Evolutionary conservation across 2,113 vertebrate genomes (phyloP).

Genomic region (Hypomesus transpacificus): DNA sequence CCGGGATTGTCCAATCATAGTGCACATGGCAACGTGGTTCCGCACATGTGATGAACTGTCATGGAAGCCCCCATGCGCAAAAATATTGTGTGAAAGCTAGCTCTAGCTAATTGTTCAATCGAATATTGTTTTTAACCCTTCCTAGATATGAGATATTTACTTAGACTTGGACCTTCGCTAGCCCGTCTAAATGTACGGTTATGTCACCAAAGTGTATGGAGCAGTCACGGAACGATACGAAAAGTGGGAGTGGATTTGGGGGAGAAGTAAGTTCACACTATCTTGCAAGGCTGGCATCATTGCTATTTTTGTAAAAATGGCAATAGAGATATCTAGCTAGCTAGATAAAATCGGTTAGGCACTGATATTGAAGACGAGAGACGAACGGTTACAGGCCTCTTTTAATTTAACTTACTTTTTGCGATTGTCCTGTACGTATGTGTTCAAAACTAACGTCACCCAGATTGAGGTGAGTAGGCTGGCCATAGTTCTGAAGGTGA

Average conservation of each 20-base stretch:
- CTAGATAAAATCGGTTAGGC: not conserved
- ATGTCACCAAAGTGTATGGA: constrained; percentile 67
- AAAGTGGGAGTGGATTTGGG: constrained; percentile 62
- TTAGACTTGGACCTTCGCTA: constrained; percentile 34
- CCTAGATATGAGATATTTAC: constrained; percentile 49
- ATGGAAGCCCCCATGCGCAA: constrained; percentile 50
- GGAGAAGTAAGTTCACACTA: constrained; percentile 64
- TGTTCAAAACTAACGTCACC: no score
- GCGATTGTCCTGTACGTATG: no score
- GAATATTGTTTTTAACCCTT: not conserved
- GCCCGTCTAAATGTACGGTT: constrained; percentile 41
- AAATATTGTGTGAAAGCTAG: not conserved
- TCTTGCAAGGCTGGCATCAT: not conserved
- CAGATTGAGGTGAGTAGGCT: no score
- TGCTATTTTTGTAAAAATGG: not conserved
- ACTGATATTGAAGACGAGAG: no score
- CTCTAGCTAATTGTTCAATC: not conserved
- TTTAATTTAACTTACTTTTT: no score
- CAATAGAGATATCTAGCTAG: not conserved
- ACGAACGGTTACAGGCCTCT: no score
- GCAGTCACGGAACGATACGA: constrained; percentile 41
- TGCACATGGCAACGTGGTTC: constrained; percentile 10
- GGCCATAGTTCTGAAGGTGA: no score
- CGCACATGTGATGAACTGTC: constrained; percentile 47
- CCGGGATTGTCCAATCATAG: constrained; percentile 52